phyloP scores from a whole-genome alignment of 2,888 invertebrate species.

The Nysson spinosus region DNA sequence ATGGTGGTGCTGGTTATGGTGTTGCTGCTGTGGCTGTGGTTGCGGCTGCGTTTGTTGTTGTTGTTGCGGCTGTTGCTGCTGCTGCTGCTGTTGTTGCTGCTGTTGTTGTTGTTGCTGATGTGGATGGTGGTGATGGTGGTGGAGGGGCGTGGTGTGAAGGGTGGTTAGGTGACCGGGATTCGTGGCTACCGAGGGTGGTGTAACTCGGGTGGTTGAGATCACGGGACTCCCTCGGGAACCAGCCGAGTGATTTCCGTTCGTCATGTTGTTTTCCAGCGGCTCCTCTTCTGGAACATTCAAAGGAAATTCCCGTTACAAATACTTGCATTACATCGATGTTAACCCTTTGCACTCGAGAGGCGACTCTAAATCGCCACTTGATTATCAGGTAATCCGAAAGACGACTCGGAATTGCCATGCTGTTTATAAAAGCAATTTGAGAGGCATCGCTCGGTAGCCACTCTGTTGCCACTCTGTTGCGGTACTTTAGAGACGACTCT shows the following conservation, averaged over 20 bases:
- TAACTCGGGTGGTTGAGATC: constrained; percentile 66
- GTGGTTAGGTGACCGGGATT: constrained; percentile 65
- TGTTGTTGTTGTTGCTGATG: constrained; percentile 59
- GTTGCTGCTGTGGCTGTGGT: constrained; percentile 47
- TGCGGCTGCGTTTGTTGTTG: constrained; percentile 39
- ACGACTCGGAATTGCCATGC: no score
- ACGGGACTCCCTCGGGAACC: constrained; percentile 68
- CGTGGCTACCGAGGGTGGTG: constrained; percentile 76
- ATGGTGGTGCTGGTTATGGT: constrained; percentile 58
- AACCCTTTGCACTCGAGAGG: not conserved
- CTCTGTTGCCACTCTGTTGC: no score
- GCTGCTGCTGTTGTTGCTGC: constrained; percentile 50
- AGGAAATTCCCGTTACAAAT: not conserved
- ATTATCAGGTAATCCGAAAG: no score
- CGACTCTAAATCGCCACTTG: no score
- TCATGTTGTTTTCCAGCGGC: constrained; percentile 69
- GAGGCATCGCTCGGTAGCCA: no score
- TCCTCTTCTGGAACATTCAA: constrained; percentile 72
- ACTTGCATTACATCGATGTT: not conserved
- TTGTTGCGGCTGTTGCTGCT: constrained; percentile 42
- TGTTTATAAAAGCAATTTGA: no score
- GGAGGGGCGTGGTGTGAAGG: constrained; percentile 64
- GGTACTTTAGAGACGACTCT: no score
- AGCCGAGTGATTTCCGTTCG: constrained; percentile 70
- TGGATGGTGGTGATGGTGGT: constrained; percentile 60